phyloP scores from a whole-genome alignment of 1,140 invertebrate genomes.

The Pentalonia nigronervosa region DNA sequence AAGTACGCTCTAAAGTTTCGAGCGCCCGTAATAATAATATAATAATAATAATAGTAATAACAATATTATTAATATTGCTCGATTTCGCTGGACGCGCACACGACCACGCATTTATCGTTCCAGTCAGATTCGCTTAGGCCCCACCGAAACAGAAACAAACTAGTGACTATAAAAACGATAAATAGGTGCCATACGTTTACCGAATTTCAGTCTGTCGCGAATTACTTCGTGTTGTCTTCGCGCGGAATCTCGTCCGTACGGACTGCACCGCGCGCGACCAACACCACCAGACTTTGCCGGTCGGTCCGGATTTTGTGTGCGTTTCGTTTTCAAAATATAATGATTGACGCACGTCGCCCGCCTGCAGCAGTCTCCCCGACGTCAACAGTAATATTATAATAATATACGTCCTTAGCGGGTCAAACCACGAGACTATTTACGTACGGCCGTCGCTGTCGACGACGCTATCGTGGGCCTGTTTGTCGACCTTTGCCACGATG shows the following conservation, averaged over 20 bases:
- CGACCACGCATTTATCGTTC: background rate
- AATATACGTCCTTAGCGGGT: background rate
- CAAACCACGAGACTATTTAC: background rate
- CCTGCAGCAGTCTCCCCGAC: too few relatives aligned
- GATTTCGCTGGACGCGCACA: background rate
- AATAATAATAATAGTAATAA: too few relatives aligned
- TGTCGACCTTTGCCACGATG: conserved; percentile 21
- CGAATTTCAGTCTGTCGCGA: background rate
- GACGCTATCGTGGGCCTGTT: background rate
- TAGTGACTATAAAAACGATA: background rate
- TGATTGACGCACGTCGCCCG: background rate
- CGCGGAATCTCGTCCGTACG: background rate
- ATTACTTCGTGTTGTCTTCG: background rate
- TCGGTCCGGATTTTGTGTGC: too few relatives aligned
- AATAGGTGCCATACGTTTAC: background rate
- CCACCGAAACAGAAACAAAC: too few relatives aligned
- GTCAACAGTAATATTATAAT: background rate
- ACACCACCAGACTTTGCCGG: background rate
- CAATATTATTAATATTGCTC: background rate
- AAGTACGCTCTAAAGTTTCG: background rate
- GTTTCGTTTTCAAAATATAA: background rate
- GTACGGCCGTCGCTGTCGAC: background rate
- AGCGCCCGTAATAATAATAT: background rate
- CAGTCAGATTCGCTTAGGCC: background rate
- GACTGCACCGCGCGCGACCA: too few relatives aligned